Evolutionary conservation across 1,140 invertebrate species (phyloP).

Genomic region (Atta texana): DNA sequence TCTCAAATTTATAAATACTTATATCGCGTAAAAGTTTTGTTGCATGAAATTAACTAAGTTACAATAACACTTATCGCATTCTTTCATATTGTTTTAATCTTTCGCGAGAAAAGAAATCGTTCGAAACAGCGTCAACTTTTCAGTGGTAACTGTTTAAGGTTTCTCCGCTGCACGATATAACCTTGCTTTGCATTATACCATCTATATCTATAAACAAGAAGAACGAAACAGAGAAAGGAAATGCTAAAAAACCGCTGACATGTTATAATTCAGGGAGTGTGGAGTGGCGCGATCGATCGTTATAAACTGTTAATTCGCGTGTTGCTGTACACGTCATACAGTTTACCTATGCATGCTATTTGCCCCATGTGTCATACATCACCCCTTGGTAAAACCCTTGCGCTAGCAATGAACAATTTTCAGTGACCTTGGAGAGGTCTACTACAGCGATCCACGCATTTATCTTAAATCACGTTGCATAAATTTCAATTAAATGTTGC

Average conservation of each 20-base stretch:
- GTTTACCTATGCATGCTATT: constrained; percentile 15
- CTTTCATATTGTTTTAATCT: constrained; percentile 37
- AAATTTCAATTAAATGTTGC: background rate
- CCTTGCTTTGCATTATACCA: background rate
- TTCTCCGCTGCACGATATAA: background rate
- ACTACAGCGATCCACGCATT: background rate
- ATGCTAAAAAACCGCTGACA: constrained; percentile 56
- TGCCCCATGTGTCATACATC: constrained; percentile 40
- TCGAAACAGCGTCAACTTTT: constrained; percentile 7
- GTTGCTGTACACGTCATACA: constrained; percentile 50
- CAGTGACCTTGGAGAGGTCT: constrained; percentile 8
- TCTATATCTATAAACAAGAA: constrained; percentile 12
- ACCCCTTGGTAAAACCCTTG: constrained; percentile 27
- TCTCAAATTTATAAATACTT: background rate
- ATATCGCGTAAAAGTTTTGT: background rate
- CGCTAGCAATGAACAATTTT: constrained; percentile 6
- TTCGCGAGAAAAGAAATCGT: background rate
- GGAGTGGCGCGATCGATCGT: constrained; percentile 43
- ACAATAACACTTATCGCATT: constrained; percentile 5
- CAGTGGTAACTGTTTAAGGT: constrained; percentile 12
- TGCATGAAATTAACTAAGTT: constrained; percentile 14
- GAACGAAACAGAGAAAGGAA: constrained; percentile 5
- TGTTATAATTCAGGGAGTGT: constrained; percentile 44
- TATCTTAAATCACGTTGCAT: background rate
- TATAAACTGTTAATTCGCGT: constrained; percentile 61